phyloP scores from a whole-genome alignment of 2,888 invertebrate genomes.

The Leptura quadrifasciata region DNA sequence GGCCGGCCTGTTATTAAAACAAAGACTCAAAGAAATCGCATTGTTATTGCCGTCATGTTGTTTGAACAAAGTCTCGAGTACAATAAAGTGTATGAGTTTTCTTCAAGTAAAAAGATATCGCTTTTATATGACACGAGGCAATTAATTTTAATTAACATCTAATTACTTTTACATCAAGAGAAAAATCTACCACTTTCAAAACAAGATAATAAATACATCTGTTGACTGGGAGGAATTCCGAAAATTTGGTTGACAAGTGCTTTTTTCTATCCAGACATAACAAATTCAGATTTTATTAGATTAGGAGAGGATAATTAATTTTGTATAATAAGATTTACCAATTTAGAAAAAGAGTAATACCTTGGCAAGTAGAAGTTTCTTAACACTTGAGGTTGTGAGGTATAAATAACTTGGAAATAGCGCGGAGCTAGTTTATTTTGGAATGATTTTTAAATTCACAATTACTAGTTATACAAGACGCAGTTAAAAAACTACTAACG shows the following conservation, averaged over 20 bases:
- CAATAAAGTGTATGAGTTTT: neutral
- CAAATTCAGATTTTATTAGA: slow-evolving; percentile 36
- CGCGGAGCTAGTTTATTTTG: slow-evolving; percentile 4
- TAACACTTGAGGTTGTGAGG: neutral
- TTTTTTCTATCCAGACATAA: slow-evolving; percentile 35
- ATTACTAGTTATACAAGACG: neutral
- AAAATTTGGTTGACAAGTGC: slow-evolving; percentile 34
- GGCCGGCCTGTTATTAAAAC: slow-evolving; percentile 18
- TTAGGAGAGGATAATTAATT: slow-evolving; percentile 36
- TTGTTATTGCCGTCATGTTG: slow-evolving; percentile 3
- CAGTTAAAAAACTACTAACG: too few species aligned
- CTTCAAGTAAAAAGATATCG: neutral
- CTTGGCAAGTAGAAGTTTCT: slow-evolving; percentile 25
- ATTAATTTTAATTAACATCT: slow-evolving; percentile 26
- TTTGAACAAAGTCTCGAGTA: slow-evolving; percentile 4
- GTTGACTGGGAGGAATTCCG: slow-evolving; percentile 15
- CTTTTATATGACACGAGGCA: neutral
- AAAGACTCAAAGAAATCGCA: neutral
- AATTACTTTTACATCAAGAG: slow-evolving; percentile 19
- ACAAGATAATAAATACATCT: slow-evolving; percentile 33
- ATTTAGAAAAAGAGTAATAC: slow-evolving; percentile 24
- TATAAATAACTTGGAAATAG: slow-evolving; percentile 31
- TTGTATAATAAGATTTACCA: slow-evolving; percentile 28
- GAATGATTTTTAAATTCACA: slow-evolving; percentile 15
- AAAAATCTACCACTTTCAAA: slow-evolving; percentile 23